These are phyloP conservation scores for Amazona vittata DNA, from an alignment of 2,113 vertebrate genomes.

Conservation along the genomic window DNA sequence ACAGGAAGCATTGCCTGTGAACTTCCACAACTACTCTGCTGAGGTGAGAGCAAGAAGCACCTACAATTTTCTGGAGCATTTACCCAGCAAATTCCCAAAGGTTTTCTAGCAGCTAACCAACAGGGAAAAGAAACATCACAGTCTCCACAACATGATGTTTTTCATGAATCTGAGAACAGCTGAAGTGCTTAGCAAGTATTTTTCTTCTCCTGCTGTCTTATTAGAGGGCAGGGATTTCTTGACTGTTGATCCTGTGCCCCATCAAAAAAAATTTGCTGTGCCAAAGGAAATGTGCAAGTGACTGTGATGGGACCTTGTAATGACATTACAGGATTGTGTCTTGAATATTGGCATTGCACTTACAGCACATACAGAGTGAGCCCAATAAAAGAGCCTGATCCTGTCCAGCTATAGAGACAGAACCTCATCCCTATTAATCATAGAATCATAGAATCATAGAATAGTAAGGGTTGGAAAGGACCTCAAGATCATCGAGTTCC, in stretches of 20 bases:
- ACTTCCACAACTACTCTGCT: neutral
- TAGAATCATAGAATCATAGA: too few species aligned
- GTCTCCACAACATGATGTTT: constrained; percentile 15
- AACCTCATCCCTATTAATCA: neutral
- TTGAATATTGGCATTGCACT: constrained; percentile 32
- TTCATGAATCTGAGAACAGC: constrained; percentile 49
- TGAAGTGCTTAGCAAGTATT: constrained; percentile 64
- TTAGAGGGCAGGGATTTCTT: constrained; percentile 61
- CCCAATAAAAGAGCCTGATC: neutral
- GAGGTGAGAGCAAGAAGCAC: fast-evolving
- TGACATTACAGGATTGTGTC: constrained; percentile 53
- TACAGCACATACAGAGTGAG: constrained; percentile 11
- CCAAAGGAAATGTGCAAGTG: constrained; percentile 61
- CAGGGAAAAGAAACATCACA: neutral
- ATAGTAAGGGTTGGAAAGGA: too few species aligned
- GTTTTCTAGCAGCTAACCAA: constrained; percentile 7
- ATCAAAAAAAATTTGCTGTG: constrained; percentile 62
- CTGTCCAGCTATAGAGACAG: neutral
- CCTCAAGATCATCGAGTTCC: too few species aligned
- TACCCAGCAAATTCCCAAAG: neutral
- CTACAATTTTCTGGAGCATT: neutral
- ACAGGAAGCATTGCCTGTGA: neutral
- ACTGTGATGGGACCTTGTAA: constrained; percentile 65
- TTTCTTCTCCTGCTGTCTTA: constrained; percentile 59
- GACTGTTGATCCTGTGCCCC: constrained; percentile 51